Base-by-base conservation (phyloP, 2,113 vertebrate genomes). In the Coptodon rendalli region DNA sequence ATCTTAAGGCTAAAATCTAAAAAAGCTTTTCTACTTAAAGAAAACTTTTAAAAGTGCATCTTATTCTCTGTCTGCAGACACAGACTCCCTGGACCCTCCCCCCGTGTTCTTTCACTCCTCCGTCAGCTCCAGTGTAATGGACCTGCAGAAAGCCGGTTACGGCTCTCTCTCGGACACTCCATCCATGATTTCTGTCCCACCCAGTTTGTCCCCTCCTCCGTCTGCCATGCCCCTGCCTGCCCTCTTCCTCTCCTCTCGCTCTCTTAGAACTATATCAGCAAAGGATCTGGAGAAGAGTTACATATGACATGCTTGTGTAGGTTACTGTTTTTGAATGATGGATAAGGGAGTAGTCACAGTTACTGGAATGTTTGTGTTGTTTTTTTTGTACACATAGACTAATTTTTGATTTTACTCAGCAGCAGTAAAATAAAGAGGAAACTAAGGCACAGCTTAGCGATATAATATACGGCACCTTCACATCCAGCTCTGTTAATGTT, bases 171-270 rank as follows among this genome's bases (percentile, higher is more conserved):
- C 94, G 0, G 94, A 95, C 79, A 89, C 94, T 10, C 95, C 97
- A 2, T 96, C 97, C 81, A 91, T 97, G 89, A 97, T 97, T 93
- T 95, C 95, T 11, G 76, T 96, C 24, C 95, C 96, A 3, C 95
- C 96, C 31, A 36, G 92, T 29, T n/a, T 96, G 53, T 95, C 96
- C 78, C 96, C 95, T 24, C 96, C 94, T 89, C 95, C 87, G 29
- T 86, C 93, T 1, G 88, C 93, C 57, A 91, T 95, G 89, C 91
- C 90, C 50, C 96, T 93, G 87, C 94, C 94, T 89, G 89, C 94
- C 7, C 87, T 82, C 86, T 94, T 94, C 89, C 91, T 87, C 80
- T 92, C 95, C 85, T 94, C 93, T 16, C 93, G 56, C 31, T 93
- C 93, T 22, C 92, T 97, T 53, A 94, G 94, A 83, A 96, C 96